Percentiles rank a stretch among this genome's conserved stretches.
These are phyloP conservation scores for Pelochelys cantorii DNA, from an alignment of 2,797 vertebrate species.

Conservation along the genomic window DNA sequence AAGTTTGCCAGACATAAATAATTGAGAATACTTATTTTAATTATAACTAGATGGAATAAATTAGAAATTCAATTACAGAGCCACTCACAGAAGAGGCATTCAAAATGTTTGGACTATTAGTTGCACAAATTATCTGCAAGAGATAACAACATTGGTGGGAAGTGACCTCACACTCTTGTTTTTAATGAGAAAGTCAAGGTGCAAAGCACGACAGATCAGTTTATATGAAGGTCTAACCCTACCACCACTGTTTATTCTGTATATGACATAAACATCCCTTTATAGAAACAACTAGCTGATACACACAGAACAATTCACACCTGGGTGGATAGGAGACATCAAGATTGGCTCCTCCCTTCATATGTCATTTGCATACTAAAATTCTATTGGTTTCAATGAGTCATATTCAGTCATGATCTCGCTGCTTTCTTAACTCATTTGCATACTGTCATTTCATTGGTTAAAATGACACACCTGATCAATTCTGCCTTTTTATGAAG, in stretches of 20 bases:
- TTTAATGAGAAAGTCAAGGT: neutral
- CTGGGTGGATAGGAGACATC: neutral
- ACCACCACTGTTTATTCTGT: too few species aligned
- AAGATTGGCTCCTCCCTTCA: neutral
- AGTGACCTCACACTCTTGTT: neutral
- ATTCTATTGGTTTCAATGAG: neutral
- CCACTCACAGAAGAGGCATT: neutral
- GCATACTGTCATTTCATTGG: neutral
- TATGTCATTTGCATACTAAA: neutral
- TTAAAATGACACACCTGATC: neutral
- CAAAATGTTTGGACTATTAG: constrained; percentile 36
- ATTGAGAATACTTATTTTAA: constrained; percentile 45
- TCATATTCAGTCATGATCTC: neutral
- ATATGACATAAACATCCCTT: neutral
- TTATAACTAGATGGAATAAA: constrained; percentile 44
- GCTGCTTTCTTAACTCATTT: neutral
- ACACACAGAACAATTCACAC: neutral
- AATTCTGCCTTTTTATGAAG: neutral
- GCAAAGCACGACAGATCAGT: neutral
- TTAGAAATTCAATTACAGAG: constrained; percentile 57
- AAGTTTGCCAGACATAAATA: neutral
- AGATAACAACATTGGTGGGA: constrained; percentile 38
- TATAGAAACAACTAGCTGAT: neutral
- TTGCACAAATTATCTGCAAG: constrained; percentile 28
- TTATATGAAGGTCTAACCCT: neutral